Base-by-base conservation (phyloP, 2,113 vertebrate species). In the Pluvianellus socialis region DNA sequence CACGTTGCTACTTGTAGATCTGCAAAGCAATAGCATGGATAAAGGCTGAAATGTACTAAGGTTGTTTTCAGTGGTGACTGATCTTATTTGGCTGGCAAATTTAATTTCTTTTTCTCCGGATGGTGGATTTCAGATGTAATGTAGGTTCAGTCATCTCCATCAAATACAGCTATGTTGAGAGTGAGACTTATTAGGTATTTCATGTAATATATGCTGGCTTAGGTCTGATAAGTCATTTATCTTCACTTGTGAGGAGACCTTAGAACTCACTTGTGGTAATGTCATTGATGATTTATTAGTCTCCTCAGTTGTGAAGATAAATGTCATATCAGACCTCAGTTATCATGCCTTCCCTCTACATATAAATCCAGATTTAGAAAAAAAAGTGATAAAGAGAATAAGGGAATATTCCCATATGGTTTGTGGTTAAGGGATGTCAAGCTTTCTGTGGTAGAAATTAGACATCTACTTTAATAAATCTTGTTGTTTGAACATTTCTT, bases 381-480 rank as follows among this genome's bases (percentile, higher is more conserved):
- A 96, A 61, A 89, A 18, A 83, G 49, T 79, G 75, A 84, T 63
- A 84, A 79, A 88, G 44, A 90, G 75, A 92, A 77, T 80, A 88
- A 72, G 49, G 35, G 65, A 86, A 88, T 96, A 90, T 88, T 96
- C 88, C 90, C 49, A 5, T n/a, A 53, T 81, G 94, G 74, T 91
- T 95, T 83, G 71, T 86, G 76, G 91, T 86, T 95, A 96, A 94
- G 74, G 11, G 49, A 97, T 97, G 94, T 95, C 85, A 96, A 93
- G 58, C 65, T 88, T 94, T 95, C 84, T 94, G 67, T 87, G 65
- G 87, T 81, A 92, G 70, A 96, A 96, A 95, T 87, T 89, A 92
- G 86, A 91, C 79, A 93, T 79, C 88, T 90, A 82, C 82, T 97
- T 96, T 95, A 96, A 97, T 96, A 97, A 96, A 97, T 96, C 79